Base-by-base conservation (phyloP, 1,140 invertebrate species). In the Dreissena polymorpha region DNA sequence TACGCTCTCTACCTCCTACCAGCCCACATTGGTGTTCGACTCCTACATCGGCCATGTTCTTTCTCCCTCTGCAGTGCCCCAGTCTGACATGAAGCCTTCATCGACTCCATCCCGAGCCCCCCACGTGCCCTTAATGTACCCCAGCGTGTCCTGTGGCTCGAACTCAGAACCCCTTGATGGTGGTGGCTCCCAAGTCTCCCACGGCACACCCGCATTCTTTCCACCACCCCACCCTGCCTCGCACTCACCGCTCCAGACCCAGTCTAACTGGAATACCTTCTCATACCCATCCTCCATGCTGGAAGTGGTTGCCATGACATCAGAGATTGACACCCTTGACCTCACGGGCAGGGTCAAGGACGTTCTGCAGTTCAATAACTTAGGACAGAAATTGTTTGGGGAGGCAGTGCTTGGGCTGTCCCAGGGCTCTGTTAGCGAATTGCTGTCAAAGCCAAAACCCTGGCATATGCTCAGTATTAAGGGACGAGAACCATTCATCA, bases 401-500 rank as follows among this genome's bases (percentile, higher is more conserved):
- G 98, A 99, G 94, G 97, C 97, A 0, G 98, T 99, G 29, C 93
- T 99, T 0, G 98, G 98, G 0, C 94, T 99, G 16, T 99, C 97
- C 3, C 98, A 99, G 93, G 98, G 98, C 21, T 99, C 98, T 0
- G 98, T 99, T 0, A 98, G 97, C 90, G 98, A 99, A 93, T 93
- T 99, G 18, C 94, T 99, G 0, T 99, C 98, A 67, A 99, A 99
- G 93, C 98, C 98, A 0, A 99, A 99, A 91, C 98, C 98, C 0
- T 99, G 98, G 98, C 97, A 99, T 90, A 99, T 99, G 98, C 95
- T 99, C 10, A 99, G 97, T 88, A 98, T 99, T 91, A 99, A 99
- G 93, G 98, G 98, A 0, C 94, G 98, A 49, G 98, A 99, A 92
- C 98, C 98, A 0, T 99, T 99, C 94, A 98, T 99, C 83, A 95